Percentiles rank a stretch among this genome's conserved stretches.
Conservation (phyloP, 2,797 vertebrate species). For the Anolis apletophallus region DNA sequence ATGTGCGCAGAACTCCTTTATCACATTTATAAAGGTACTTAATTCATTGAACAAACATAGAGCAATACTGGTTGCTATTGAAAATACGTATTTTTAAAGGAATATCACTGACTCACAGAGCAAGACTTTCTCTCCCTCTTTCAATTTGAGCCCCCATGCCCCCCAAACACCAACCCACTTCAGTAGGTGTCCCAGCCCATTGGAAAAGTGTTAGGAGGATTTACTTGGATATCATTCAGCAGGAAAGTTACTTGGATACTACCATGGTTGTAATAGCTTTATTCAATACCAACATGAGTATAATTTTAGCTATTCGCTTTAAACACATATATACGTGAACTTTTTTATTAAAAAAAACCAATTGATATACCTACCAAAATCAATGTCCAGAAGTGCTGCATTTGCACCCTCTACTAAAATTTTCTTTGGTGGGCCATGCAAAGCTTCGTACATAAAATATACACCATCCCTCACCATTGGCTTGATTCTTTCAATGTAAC, state of each 20-base stretch:
- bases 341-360: constrained; percentile 7
- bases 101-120: not conserved
- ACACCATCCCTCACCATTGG: constrained; percentile 98
- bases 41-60: not conserved
- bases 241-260: not conserved
- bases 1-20: not conserved
- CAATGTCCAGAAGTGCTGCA: constrained; percentile 95
- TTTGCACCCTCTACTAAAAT: constrained; percentile 99
- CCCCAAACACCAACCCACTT: too few species aligned
- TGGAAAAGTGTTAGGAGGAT: not conserved
- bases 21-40: not conserved
- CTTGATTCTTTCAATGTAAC: constrained; percentile 89
- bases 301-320: not conserved
- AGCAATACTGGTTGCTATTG: not conserved
- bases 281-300: not conserved
- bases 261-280: not conserved
- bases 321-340: not conserved
- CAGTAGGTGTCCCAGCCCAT: not conserved
- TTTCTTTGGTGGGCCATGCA: constrained; percentile 93
- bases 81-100: not conserved
- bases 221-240: not conserved
- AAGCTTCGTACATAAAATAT: constrained; percentile 95
- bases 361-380: constrained; percentile 90
- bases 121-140: too few species aligned
- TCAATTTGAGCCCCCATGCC: too few species aligned